These are phyloP conservation scores for Neelides sp. DNA, from an alignment of 1,140 invertebrate genomes.

Conservation along the genomic window DNA sequence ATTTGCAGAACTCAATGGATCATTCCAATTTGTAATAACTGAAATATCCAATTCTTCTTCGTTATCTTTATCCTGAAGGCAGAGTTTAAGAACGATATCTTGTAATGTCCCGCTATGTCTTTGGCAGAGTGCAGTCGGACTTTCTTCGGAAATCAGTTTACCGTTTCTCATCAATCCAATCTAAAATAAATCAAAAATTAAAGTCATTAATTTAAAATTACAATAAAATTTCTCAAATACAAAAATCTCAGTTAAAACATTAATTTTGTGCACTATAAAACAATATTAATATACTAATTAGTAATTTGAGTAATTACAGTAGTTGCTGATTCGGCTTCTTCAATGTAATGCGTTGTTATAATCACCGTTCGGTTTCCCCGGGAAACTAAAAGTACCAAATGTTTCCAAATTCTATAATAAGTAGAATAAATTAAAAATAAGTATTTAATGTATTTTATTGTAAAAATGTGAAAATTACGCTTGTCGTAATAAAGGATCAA, in stretches of 20 bases:
- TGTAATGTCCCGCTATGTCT: constrained; percentile 72
- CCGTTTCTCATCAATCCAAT: constrained; percentile 89
- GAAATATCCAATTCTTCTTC: background rate
- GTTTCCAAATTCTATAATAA: constrained; percentile 41
- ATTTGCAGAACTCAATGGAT: too few species aligned
- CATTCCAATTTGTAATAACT: background rate
- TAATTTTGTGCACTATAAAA: too few species aligned
- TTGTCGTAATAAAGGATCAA: constrained; percentile 77
- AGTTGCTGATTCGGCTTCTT: constrained; percentile 55
- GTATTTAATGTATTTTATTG: background rate
- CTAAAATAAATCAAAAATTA: constrained; percentile 38
- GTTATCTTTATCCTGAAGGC: constrained; percentile 41
- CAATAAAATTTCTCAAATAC: too few species aligned
- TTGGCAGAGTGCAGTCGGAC: constrained; percentile 67
- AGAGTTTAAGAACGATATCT: constrained; percentile 85
- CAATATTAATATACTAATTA: background rate
- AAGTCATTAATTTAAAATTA: background rate
- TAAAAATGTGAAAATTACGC: constrained; percentile 44
- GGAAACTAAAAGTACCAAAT: constrained; percentile 38
- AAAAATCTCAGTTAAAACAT: too few species aligned
- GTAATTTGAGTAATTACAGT: constrained; percentile 30
- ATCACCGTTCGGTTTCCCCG: constrained; percentile 44
- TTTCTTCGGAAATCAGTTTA: constrained; percentile 74
- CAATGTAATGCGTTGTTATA: constrained; percentile 91
- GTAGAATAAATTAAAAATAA: constrained; percentile 8